phyloP scores from a whole-genome alignment of 1,140 invertebrate genomes.

The Vanessa tameamea region DNA sequence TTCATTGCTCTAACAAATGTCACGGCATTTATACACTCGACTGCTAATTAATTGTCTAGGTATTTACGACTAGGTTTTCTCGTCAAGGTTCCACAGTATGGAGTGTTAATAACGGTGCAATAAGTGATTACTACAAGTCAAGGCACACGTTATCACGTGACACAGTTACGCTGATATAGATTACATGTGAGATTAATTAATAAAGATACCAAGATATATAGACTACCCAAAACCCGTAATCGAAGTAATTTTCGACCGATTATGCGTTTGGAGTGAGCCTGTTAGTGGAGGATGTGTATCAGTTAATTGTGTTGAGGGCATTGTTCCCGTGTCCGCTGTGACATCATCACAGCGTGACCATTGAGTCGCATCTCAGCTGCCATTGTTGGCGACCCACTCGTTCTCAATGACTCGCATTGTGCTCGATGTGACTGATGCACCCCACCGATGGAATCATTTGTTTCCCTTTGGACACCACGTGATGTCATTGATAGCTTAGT shows the following conservation, averaged over 20 bases:
- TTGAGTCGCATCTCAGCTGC: slow-evolving; percentile 15
- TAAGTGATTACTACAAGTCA: slow-evolving; percentile 3
- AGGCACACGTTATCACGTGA: neutral
- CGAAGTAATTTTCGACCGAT: slow-evolving; percentile 3
- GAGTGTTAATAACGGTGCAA: neutral
- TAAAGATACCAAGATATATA: neutral
- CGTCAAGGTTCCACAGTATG: neutral
- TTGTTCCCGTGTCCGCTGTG: slow-evolving; percentile 12
- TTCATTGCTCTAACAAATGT: slow-evolving; percentile 6
- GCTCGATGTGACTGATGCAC: slow-evolving; percentile 12
- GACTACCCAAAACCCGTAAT: neutral
- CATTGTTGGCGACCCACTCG: slow-evolving; percentile 26
- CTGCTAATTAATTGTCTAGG: slow-evolving; percentile 1
- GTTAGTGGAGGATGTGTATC: slow-evolving; percentile 17
- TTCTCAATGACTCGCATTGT: slow-evolving; percentile 23
- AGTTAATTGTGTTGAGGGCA: slow-evolving; percentile 17
- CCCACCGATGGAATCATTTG: slow-evolving; percentile 1
- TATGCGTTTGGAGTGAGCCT: neutral
- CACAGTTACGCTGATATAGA: neutral
- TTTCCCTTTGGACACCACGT: slow-evolving; percentile 7
- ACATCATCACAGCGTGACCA: slow-evolving; percentile 8
- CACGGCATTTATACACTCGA: slow-evolving; percentile 1
- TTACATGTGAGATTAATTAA: neutral
- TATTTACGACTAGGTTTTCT: neutral
- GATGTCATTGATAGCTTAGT: neutral